Conservation (phyloP, 2,888 invertebrate genomes). For the Chirona hameri region DNA sequence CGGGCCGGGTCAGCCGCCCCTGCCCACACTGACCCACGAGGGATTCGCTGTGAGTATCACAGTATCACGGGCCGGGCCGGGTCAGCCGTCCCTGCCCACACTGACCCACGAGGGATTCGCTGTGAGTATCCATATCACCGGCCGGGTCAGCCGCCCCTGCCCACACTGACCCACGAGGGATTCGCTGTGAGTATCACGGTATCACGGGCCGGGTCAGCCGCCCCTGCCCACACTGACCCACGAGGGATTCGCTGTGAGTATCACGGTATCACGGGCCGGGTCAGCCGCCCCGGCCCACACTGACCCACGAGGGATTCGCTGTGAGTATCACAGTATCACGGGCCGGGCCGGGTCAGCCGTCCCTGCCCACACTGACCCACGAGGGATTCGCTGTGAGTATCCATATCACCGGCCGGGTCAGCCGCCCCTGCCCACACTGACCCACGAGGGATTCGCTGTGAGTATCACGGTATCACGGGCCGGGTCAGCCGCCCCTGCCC, state of each 20-base stretch:
- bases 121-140: too few relatives aligned
- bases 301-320: slow-evolving; percentile 36
- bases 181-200: slow-evolving; percentile 1
- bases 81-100: slow-evolving; percentile 48
- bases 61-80: too few relatives aligned
- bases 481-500: slow-evolving; percentile 47
- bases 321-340: too few relatives aligned
- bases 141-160: slow-evolving; percentile 47
- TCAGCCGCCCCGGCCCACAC: slow-evolving; percentile 47
- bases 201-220: too few relatives aligned
- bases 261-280: too few relatives aligned
- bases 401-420: too few relatives aligned
- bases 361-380: slow-evolving; percentile 42
- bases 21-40: slow-evolving; percentile 42
- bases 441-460: slow-evolving; percentile 34
- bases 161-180: slow-evolving; percentile 42
- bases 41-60: slow-evolving; percentile 27
- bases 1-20: slow-evolving; percentile 49
- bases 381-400: slow-evolving; percentile 28
- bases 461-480: too few relatives aligned
- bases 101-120: slow-evolving; percentile 36
- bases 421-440: slow-evolving; percentile 42
- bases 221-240: slow-evolving; percentile 42
- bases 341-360: too few relatives aligned
- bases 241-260: slow-evolving; percentile 28